Evolutionary conservation across 2,797 vertebrate genomes (phyloP).

Genomic region (Fundulus diaphanus): DNA sequence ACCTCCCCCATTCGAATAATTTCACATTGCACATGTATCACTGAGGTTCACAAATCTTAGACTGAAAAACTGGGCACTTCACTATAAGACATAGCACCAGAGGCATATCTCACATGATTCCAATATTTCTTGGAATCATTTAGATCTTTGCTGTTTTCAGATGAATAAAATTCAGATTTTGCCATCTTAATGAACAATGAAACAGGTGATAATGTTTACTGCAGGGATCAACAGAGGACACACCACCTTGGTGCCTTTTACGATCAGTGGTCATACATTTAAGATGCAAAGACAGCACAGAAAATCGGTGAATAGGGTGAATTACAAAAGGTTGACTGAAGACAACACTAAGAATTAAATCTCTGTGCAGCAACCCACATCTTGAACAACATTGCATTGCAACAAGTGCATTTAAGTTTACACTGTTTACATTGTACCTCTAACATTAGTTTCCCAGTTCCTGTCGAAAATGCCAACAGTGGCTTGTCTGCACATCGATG

Average conservation of each 20-base stretch:
- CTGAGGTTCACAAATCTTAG: no score
- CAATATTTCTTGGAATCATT: no score
- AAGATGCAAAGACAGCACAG: not conserved
- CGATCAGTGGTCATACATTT: not conserved
- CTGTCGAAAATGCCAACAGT: slow-evolving; percentile 18
- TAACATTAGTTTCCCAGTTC: not conserved
- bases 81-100: no score
- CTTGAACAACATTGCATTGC: not conserved
- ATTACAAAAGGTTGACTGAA: not conserved
- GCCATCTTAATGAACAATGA: not conserved
- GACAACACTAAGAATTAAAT: not conserved
- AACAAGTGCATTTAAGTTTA: slow-evolving; percentile 4
- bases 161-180: no score
- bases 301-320: not conserved
- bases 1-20: no score
- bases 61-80: no score
- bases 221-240: not conserved
- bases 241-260: not conserved
- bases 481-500: slow-evolving; percentile 10
- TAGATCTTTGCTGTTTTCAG: no score
- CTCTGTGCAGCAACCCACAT: not conserved
- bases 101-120: no score
- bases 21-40: no score
- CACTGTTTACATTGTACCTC: not conserved
- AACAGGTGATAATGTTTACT: not conserved